Conservation (phyloP, 2,113 vertebrate species). For the Pelecanoides urinatrix region DNA sequence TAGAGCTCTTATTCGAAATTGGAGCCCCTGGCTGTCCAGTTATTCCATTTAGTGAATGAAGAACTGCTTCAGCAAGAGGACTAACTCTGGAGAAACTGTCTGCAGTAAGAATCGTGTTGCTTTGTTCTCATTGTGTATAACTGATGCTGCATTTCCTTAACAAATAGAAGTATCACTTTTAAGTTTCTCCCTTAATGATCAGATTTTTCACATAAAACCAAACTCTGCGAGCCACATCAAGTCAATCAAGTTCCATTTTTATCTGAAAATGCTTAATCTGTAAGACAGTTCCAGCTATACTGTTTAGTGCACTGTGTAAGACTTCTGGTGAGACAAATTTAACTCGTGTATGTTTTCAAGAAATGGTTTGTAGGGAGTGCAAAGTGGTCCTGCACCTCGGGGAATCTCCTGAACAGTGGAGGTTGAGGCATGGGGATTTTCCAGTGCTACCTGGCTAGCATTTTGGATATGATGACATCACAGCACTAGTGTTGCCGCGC, state of each 20-base stretch:
- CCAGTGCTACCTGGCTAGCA: not conserved
- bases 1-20: slow-evolving; percentile 1
- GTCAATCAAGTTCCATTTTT: not conserved
- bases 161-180: not conserved
- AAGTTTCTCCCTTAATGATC: not conserved
- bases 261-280: not conserved
- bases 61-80: not conserved
- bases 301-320: not conserved
- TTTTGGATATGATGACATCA: not conserved
- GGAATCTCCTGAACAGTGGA: not conserved
- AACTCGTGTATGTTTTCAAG: accelerated
- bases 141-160: not conserved
- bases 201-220: not conserved
- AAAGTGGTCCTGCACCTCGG: not conserved
- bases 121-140: not conserved
- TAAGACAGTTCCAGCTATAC: not conserved
- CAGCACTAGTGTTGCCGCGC: not conserved
- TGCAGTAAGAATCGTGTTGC: not conserved
- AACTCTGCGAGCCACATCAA: not conserved
- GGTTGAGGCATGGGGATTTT: not conserved
- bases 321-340: not conserved
- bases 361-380: not conserved
- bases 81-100: not conserved
- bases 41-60: slow-evolving; percentile 7
- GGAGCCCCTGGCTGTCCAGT: not conserved